Base-by-base conservation (phyloP, 2,797 vertebrate genomes). In the Pangasius sanitwongsei region DNA sequence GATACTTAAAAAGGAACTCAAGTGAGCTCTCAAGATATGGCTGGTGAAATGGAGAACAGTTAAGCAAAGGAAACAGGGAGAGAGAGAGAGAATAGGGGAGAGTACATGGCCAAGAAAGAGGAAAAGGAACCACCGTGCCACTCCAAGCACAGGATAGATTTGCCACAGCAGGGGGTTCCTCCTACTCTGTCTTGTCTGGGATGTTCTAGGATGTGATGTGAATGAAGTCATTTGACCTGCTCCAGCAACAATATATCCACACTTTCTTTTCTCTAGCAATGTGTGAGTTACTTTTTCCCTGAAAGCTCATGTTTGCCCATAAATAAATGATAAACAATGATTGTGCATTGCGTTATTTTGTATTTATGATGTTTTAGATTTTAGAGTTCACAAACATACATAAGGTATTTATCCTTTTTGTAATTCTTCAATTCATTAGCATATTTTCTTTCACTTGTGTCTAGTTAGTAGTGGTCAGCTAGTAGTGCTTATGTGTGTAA, bases 171-270 rank as follows among this genome's bases (percentile, higher is more conserved):
- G 48, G 83, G 1, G 9, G 9, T 34, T 85, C 63, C 48, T 85
- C 63, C 44, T 34, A 53, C 41, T 69, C 63, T 25, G n/a, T 85
- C 83, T 85, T 85, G 48, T 69, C n/a, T 69, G n/a, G n/a, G n/a
- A 31, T 69, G 63, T 67, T 85, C 83, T 69, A 34, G 48, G 20
- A 69, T 85, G 83, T 69, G 63, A 85, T 85, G 63, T 69, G 63
- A 84, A 85, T 69, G 48, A 69, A 85, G 2, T 69, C 18, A 48
- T 83, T 48, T 83, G 61, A 83, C 83, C 63, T 53, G 83, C 63
- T 85, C 44, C n/a, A 23, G n/a, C 44, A 85, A 53, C 44, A 48
- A 69, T 69, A 69, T 31, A 85, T 34, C n/a, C 8, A 69, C 41
- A 48, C 25, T 16, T 63, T 9, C n/a, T 65, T 65, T 63, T 48